Evolutionary conservation across 2,113 vertebrate species (phyloP), one percentile per base, ranked within the genome.

Genomic region (Proteles cristata): DNA sequence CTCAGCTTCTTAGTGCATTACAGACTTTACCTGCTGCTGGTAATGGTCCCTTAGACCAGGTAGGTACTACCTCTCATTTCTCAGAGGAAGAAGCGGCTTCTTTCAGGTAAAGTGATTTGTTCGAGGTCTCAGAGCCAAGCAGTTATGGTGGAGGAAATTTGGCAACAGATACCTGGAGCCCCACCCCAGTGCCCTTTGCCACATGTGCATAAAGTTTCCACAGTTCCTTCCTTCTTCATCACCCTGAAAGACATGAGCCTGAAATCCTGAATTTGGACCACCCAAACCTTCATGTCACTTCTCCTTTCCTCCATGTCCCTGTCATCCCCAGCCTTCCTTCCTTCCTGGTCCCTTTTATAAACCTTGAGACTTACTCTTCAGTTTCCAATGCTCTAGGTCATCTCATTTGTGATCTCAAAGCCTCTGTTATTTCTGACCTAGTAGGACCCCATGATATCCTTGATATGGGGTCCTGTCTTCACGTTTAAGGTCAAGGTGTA

Each of bases 41-140:
- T 2, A 31, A 55, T 17, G 31, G 15, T n/a, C 11, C 0, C 1
- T 50, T 12, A 45, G 61, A n/a, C 12, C 48, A 31, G 35, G 9
- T 5, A 35, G 76, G 5, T 11, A 26, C 68, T 26, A 11, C 0
- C 17, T 12, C 79, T 66, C n/a, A 28, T 8, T 90, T 81, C 17
- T 31, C 63, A 77, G 58, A 43, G 2, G 28, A 82, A 61, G 73
- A 68, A 63, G 21, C 14, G 33, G 23, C 84, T 88, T 76, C 25
- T 55, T 61, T 26, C 26, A 85, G 68, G 66, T 53, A 33, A 81
- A 77, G 15, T 76, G 50, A 8, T n/a, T 76, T 61, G 26, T 16
- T 89, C 61, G 43, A 53, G 35, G 19, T 66, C 76, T 77, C 17
- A 1, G 31, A 90, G 61, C 14, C 35, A 76, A 7, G 5, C 2